Base-by-base conservation (phyloP, 2,888 invertebrate species). In the Siphonodentalium dalli region DNA sequence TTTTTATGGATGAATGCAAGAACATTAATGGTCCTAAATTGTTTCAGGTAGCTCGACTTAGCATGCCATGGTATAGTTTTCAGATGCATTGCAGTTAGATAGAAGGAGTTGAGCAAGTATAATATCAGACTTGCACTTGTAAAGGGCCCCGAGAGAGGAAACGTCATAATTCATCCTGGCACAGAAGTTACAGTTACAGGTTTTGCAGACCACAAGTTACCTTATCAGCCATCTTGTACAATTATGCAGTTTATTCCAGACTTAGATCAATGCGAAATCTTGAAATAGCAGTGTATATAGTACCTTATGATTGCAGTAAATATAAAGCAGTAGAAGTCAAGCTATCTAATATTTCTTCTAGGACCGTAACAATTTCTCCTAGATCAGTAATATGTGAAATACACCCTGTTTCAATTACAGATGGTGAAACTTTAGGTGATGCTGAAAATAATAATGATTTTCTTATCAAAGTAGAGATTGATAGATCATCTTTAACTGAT, bases 21-120 rank as follows among this genome's bases (percentile, higher is more conserved):
- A 11, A 31, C 21, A 28, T 29, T n/a, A 18, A 35, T 38, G 51
- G 44, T 5, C 0, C 2, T 18, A 31, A 1, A 33, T 44, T 44
- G 37, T 21, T 44, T 38, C 43, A 43, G n/a, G 24, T 15, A 9
- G 28, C 38, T 5, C 5, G 15, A 3, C 26, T 51, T 13, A 18
- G 15, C n/a, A 31, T 33, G 27, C 44, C 44, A 20, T 51, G 44
- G 51, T 51, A 18, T 41, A 20, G 23, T 26, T 13, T 42, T 41
- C 21, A 6, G 49, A 3, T 11, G 9, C 31, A 31, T 11, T n/a
- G n/a, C 9, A 31, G 15, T 34, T 34, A 4, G 34, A 9, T n/a
- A 34, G 20, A 4, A 34, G 34, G 34, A 34, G 9, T 15, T 40
- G 18, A 28, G 18, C 15, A 7, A 31, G 7, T 29, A 24, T 6